Evolutionary conservation across 92 coral and sea anemone genomes (phyloP).

Genomic region (Blastomussa wellsi): DNA sequence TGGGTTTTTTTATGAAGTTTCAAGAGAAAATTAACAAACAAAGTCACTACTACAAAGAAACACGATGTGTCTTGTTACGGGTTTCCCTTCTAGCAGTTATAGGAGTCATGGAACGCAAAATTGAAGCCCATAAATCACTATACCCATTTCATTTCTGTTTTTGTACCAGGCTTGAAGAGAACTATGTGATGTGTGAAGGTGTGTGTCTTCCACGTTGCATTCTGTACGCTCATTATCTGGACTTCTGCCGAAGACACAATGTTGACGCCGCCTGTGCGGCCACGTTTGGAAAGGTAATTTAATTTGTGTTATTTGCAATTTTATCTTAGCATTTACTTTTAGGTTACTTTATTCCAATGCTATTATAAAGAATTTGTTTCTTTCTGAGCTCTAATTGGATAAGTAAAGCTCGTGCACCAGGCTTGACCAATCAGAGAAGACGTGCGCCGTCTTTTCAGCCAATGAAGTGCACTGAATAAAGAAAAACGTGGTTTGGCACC

Average conservation of each 20-base stretch:
- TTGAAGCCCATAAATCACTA: background rate
- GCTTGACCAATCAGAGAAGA: background rate
- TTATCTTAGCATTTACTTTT: background rate
- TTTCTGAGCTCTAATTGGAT: background rate
- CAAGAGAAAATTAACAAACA: no score
- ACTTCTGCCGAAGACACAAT: conserved; percentile 90
- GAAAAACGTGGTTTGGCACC: background rate
- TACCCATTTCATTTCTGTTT: background rate
- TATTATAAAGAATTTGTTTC: background rate
- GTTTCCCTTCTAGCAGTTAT: background rate
- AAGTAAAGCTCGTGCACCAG: background rate
- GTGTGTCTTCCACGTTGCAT: conserved; percentile 97
- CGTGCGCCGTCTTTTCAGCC: background rate
- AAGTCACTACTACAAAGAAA: no score
- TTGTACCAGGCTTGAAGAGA: conserved; percentile 87
- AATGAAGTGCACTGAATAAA: background rate
- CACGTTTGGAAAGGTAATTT: conserved; percentile 94
- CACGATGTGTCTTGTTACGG: background rate
- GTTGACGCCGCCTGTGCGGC: conserved; percentile 99
- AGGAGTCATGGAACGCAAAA: background rate
- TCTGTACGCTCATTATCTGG: conserved; percentile 95
- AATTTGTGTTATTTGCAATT: background rate
- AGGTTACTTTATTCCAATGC: background rate
- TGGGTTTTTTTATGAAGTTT: no score
- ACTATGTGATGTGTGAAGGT: conserved; percentile 99